Percentiles rank a stretch among this genome's conserved stretches.
These are phyloP conservation scores for Megalonaias nervosa DNA, from an alignment of 1,140 invertebrate species.

Conservation along the genomic window DNA sequence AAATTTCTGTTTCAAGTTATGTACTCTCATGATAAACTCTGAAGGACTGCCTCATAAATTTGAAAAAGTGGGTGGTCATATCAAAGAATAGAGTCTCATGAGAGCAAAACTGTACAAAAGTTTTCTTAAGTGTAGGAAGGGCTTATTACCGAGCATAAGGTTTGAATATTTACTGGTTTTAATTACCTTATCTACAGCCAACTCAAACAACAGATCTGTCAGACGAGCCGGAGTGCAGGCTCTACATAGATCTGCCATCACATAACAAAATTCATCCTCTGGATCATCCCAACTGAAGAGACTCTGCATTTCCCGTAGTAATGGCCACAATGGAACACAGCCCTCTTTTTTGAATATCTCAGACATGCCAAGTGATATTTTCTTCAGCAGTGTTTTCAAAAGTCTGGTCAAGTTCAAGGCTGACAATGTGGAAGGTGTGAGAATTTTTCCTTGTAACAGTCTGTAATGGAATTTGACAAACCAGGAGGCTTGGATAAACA, in stretches of 20 bases:
- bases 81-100: too few species aligned
- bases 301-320: neutral
- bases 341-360: slow-evolving; percentile 29
- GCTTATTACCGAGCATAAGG: too few species aligned
- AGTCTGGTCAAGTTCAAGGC: neutral
- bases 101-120: too few species aligned
- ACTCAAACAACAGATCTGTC: slow-evolving; percentile 23
- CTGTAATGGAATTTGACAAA: slow-evolving; percentile 1
- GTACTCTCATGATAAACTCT: too few species aligned
- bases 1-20: too few species aligned
- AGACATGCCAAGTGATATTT: slow-evolving; percentile 8
- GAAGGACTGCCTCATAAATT: too few species aligned
- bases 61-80: too few species aligned
- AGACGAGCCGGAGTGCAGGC: slow-evolving; percentile 11
- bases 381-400: slow-evolving; percentile 18
- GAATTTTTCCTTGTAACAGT: slow-evolving; percentile 12
- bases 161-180: neutral
- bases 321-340: neutral
- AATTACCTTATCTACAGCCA: slow-evolving; percentile 23
- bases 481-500: neutral
- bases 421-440: slow-evolving; percentile 2
- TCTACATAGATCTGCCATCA: slow-evolving; percentile 16
- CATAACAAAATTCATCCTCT: neutral
- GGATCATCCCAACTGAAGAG: slow-evolving; percentile 3
- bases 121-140: too few species aligned